Conservation (phyloP, 2,888 invertebrate species). For the Nephrocerus scutellatus region DNA sequence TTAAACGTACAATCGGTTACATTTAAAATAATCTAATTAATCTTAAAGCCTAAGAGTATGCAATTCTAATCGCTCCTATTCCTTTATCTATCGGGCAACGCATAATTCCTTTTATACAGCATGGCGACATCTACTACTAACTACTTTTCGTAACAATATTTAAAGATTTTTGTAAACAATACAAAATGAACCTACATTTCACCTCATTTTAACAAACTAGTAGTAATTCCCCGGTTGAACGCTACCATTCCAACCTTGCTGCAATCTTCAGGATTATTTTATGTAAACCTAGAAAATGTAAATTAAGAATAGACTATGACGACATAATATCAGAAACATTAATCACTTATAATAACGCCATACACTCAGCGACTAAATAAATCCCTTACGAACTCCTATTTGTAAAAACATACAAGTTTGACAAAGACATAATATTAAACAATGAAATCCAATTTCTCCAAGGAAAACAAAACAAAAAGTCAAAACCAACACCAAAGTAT, state of each 20-base stretch:
- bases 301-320: slow-evolving; percentile 3
- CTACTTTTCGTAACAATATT: too few species aligned
- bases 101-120: too few species aligned
- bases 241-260: neutral
- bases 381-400: slow-evolving; percentile 21
- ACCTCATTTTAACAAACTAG: too few species aligned
- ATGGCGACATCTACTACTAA: too few species aligned
- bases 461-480: slow-evolving; percentile 3
- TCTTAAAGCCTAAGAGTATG: too few species aligned
- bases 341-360: too few species aligned
- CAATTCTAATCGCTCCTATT: too few species aligned
- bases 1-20: too few species aligned
- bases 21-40: too few species aligned
- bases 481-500: neutral
- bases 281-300: neutral
- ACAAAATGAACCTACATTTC: slow-evolving; percentile 7
- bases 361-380: slow-evolving; percentile 15
- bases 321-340: neutral
- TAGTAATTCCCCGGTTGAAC: too few species aligned
- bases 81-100: too few species aligned
- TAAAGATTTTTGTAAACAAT: slow-evolving; percentile 10
- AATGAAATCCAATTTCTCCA: slow-evolving; percentile 9
- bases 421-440: slow-evolving; percentile 7
- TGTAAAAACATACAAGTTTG: slow-evolving; percentile 18
- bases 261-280: slow-evolving; percentile 1